phyloP scores from a whole-genome alignment of 2,113 vertebrate genomes.

The Coptodon bakossiorum region DNA sequence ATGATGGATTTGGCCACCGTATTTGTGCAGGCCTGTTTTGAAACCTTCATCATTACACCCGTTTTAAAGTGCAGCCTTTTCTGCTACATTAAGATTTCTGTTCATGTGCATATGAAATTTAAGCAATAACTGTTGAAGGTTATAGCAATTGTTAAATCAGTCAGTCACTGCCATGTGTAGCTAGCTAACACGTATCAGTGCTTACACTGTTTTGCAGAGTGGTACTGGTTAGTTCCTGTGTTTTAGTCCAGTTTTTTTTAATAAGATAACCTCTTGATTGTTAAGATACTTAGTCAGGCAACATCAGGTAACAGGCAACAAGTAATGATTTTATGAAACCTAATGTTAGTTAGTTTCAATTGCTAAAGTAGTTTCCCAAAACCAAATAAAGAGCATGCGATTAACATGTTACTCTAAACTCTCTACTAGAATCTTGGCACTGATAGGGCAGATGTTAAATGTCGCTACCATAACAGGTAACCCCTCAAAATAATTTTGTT shows the following conservation, averaged over 20 bases:
- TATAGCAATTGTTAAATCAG: neutral
- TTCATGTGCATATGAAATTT: neutral
- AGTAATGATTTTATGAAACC: neutral
- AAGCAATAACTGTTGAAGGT: neutral
- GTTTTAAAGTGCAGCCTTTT: neutral
- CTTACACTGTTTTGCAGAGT: neutral
- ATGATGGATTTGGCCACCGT: neutral
- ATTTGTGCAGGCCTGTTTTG: neutral
- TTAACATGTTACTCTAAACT: neutral
- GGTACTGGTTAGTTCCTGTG: neutral
- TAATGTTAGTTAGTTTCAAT: neutral
- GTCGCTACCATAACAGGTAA: neutral
- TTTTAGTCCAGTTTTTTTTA: neutral
- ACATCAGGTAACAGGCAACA: fast-evolving
- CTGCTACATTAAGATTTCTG: neutral
- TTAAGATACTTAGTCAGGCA: neutral
- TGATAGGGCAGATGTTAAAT: neutral
- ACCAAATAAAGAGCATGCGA: neutral
- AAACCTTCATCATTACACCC: neutral
- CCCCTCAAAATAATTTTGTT: neutral
- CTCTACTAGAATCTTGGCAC: neutral
- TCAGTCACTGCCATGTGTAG: neutral
- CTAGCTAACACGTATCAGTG: neutral
- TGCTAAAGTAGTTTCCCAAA: neutral
- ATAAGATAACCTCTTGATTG: neutral